Conservation (phyloP, 1,140 invertebrate species). For the Hypsibius dujardini region DNA sequence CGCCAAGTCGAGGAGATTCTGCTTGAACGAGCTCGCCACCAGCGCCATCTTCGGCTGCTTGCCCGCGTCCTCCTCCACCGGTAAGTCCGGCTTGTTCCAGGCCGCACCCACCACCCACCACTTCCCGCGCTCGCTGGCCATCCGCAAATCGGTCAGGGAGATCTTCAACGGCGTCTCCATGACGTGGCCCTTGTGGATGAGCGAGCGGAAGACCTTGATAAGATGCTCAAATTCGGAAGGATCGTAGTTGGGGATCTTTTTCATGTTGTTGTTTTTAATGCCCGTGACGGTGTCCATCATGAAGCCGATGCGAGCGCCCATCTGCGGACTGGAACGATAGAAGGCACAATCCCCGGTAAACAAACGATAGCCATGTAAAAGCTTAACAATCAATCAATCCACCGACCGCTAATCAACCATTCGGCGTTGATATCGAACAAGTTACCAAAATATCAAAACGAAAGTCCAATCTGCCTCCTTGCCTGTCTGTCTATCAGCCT, state of each 20-base stretch:
- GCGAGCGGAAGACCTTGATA: constrained; percentile 52
- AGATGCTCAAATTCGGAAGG: constrained; percentile 57
- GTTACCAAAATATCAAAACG: no score
- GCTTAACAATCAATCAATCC: no score
- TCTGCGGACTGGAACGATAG: no score
- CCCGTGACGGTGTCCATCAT: constrained; percentile 73
- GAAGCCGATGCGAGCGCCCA: constrained; percentile 55
- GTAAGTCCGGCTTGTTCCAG: constrained; percentile 50
- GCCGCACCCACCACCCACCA: constrained; percentile 97
- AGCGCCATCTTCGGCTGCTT: constrained; percentile 14
- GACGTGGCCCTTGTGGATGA: constrained; percentile 46
- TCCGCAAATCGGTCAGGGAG: constrained; percentile 61
- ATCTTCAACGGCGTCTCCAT: constrained; percentile 38
- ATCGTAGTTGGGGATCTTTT: constrained; percentile 74
- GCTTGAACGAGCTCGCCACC: constrained; percentile 29
- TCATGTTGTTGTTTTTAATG: constrained; percentile 84
- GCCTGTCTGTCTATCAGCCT: no score
- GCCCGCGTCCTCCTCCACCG: constrained; percentile 15
- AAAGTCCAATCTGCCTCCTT: no score
- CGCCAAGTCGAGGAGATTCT: constrained; percentile 56
- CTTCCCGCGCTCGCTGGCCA: constrained; percentile 63
- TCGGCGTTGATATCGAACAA: no score
- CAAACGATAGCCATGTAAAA: no score
- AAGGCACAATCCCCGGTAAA: no score
- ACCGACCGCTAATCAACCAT: no score